These are phyloP conservation scores for Ameiurus melas DNA, from an alignment of 2,113 vertebrate genomes.

Conservation along the genomic window DNA sequence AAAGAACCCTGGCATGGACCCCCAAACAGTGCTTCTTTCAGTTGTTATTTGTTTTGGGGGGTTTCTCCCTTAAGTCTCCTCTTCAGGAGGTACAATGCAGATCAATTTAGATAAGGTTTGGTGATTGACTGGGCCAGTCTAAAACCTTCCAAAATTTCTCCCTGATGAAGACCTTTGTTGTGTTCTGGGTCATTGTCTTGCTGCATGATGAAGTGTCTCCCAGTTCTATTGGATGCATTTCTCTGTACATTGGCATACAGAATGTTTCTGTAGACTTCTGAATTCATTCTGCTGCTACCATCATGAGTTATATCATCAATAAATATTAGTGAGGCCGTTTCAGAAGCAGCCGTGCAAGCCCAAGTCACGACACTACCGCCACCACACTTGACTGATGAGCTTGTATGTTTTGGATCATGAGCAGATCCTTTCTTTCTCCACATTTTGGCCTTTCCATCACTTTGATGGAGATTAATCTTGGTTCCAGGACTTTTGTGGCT, in stretches of 20 bases:
- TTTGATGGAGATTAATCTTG: background rate
- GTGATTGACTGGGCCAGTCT: background rate
- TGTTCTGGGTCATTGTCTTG: background rate
- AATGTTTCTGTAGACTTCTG: background rate
- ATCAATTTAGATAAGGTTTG: background rate
- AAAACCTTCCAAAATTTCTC: background rate
- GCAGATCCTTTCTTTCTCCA: background rate
- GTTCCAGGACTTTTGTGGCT: background rate
- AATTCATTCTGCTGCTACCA: background rate
- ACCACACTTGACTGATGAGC: background rate
- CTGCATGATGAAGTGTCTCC: background rate
- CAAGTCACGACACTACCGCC: background rate
- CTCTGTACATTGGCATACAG: background rate
- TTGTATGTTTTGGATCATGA: background rate
- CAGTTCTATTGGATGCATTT: background rate
- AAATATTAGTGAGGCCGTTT: background rate
- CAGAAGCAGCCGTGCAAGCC: background rate
- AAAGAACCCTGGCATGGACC: background rate
- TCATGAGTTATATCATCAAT: background rate
- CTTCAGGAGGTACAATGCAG: background rate
- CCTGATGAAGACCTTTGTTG: background rate
- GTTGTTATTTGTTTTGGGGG: background rate
- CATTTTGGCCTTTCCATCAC: background rate
- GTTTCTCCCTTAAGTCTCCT: background rate
- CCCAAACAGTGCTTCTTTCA: background rate